These are phyloP conservation scores for Lacerta agilis DNA, from an alignment of 2,797 vertebrate genomes.

Conservation along the genomic window DNA sequence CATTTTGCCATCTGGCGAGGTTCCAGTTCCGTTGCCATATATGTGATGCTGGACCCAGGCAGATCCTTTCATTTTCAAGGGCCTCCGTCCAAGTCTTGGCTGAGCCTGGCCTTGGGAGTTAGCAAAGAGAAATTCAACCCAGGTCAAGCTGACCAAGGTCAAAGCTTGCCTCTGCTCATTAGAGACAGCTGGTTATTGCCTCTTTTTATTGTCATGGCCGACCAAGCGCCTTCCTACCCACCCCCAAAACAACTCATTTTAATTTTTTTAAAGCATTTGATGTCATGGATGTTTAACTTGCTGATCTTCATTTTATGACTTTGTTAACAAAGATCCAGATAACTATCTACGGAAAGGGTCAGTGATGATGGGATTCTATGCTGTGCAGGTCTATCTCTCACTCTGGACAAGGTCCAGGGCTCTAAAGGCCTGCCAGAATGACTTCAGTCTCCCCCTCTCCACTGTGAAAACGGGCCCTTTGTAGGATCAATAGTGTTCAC, in stretches of 20 bases:
- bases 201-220: background rate
- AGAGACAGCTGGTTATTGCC: background rate
- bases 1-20: background rate
- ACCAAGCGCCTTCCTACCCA: background rate
- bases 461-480: background rate
- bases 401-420: background rate
- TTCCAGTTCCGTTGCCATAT: background rate
- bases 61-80: background rate
- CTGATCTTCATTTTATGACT: background rate
- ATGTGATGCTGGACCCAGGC: background rate
- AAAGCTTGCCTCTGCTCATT: background rate
- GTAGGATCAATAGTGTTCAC: background rate
- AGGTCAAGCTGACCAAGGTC: slow-evolving; percentile 6
- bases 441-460: background rate
- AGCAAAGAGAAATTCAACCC: background rate
- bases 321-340: background rate
- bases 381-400: background rate
- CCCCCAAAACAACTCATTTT: background rate
- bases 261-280: slow-evolving; percentile 29
- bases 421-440: background rate
- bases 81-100: background rate
- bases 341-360: background rate
- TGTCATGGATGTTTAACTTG: slow-evolving; percentile 7
- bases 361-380: background rate
- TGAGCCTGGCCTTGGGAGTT: background rate